Conservation (phyloP, 1,140 invertebrate genomes). For the Drosophila saltans region DNA sequence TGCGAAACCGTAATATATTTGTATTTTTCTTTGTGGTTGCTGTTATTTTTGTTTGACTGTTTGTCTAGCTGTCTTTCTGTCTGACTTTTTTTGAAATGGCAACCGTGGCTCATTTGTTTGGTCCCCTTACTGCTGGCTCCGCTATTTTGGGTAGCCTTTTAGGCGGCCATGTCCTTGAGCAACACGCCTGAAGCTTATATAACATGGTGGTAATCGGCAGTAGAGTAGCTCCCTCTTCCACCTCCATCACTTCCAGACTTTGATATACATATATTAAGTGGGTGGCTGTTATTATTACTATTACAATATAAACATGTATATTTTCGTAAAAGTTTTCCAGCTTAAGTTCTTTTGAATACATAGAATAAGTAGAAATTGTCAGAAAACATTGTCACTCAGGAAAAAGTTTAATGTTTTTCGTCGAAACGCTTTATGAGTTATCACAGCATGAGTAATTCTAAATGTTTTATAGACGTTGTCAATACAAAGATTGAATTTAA, state of each 20-base stretch:
- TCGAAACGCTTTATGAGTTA: conserved; percentile 20
- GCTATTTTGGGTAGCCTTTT: conserved; percentile 47
- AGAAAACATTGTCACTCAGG: conserved; percentile 15
- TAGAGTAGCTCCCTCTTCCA: background rate
- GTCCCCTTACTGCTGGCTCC: conserved; percentile 9
- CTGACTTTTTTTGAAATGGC: conserved; percentile 22
- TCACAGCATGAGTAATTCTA: conserved; percentile 24
- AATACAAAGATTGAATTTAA: background rate
- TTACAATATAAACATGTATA: conserved; percentile 29
- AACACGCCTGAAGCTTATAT: conserved; percentile 55
- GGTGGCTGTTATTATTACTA: conserved; percentile 46
- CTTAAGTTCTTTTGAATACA: conserved; percentile 54
- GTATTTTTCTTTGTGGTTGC: conserved; percentile 29
- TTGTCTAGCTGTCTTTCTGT: conserved; percentile 12
- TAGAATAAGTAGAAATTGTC: conserved; percentile 25
- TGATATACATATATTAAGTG: background rate
- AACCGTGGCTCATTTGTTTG: conserved; percentile 48
- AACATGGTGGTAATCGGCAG: conserved; percentile 37
- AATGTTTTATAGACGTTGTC: conserved; percentile 14
- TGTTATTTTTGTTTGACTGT: conserved; percentile 23
- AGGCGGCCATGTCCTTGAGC: conserved; percentile 58
- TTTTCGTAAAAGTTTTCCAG: conserved; percentile 45
- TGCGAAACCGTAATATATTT: conserved; percentile 56
- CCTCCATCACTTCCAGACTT: background rate
- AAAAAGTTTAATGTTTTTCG: conserved; percentile 23